phyloP scores from a whole-genome alignment of 2,888 invertebrate species.

The Meiosimyza platycephala region DNA sequence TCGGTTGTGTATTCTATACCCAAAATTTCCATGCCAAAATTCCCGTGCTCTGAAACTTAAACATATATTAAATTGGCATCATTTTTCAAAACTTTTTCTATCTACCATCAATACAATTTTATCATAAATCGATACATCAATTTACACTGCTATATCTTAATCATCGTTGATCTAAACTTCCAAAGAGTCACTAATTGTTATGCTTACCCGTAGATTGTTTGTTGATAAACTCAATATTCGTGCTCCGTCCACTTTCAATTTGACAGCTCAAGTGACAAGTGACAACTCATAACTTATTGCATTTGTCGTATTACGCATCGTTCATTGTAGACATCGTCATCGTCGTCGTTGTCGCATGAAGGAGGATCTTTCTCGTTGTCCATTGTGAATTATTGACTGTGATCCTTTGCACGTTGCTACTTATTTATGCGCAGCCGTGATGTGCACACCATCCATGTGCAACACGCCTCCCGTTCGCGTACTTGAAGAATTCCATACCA shows the following conservation, averaged over 20 bases:
- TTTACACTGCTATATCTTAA: not conserved
- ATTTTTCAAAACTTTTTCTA: too few species aligned
- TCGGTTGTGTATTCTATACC: too few species aligned
- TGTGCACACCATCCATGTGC: slow-evolving; percentile 3
- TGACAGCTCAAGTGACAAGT: slow-evolving; percentile 67
- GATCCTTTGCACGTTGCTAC: slow-evolving; percentile 58
- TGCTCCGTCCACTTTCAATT: slow-evolving; percentile 68
- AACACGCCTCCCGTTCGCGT: slow-evolving; percentile 23
- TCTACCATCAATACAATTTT: too few species aligned
- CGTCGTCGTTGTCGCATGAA: slow-evolving; percentile 28
- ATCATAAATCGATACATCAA: too few species aligned
- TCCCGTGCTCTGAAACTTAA: too few species aligned
- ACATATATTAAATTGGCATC: too few species aligned
- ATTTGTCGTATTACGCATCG: slow-evolving; percentile 37
- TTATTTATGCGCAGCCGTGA: slow-evolving; percentile 34
- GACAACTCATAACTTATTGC: slow-evolving; percentile 66
- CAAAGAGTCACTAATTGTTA: slow-evolving; percentile 62
- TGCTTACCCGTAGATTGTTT: slow-evolving; percentile 65
- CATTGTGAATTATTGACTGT: slow-evolving; percentile 47
- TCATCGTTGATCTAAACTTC: slow-evolving; percentile 4
- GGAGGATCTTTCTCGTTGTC: slow-evolving; percentile 31
- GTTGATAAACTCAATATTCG: slow-evolving; percentile 52
- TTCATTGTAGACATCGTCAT: slow-evolving; percentile 23
- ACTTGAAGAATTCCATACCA: not conserved
- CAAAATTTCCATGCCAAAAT: too few species aligned